These are phyloP conservation scores for Notodonta dromedarius DNA, from an alignment of 2,888 invertebrate species.

Conservation along the genomic window DNA sequence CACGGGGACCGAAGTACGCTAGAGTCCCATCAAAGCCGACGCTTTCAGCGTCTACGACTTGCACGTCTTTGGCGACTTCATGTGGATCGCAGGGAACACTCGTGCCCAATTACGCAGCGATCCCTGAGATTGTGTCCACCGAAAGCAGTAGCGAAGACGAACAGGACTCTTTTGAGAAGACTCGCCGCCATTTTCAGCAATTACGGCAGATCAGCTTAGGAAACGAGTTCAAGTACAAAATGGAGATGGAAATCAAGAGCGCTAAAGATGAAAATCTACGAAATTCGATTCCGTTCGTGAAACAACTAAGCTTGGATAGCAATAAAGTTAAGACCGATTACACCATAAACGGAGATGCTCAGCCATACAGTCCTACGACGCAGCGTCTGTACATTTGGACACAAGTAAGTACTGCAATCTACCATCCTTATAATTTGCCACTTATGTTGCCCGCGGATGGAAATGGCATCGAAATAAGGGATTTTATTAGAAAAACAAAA, in stretches of 20 bases:
- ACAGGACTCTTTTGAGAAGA: slow-evolving; percentile 82
- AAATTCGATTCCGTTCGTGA: slow-evolving; percentile 85
- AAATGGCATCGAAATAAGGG: no score
- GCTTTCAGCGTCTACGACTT: slow-evolving; percentile 85
- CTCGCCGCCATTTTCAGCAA: slow-evolving; percentile 85
- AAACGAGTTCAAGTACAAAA: slow-evolving; percentile 85
- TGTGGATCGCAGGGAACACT: slow-evolving; percentile 78
- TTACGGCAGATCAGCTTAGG: slow-evolving; percentile 86
- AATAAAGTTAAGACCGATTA: slow-evolving; percentile 82
- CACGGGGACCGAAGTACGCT: slow-evolving; percentile 76
- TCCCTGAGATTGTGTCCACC: slow-evolving; percentile 71
- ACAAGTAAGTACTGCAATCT: slow-evolving; percentile 60
- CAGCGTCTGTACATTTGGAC: slow-evolving; percentile 78
- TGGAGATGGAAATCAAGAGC: slow-evolving; percentile 87
- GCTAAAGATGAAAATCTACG: slow-evolving; percentile 85
- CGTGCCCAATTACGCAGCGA: slow-evolving; percentile 72
- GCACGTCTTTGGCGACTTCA: slow-evolving; percentile 84
- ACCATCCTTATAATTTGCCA: slow-evolving; percentile 5
- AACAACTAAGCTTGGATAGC: slow-evolving; percentile 84
- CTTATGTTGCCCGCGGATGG: neutral
- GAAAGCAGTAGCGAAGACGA: slow-evolving; percentile 82
- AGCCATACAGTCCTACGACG: slow-evolving; percentile 82
- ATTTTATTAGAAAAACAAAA: slow-evolving; percentile 23
- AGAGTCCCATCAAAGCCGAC: slow-evolving; percentile 79
- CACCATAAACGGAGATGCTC: slow-evolving; percentile 68